Evolutionary conservation across 2,888 invertebrate species (phyloP).

Genomic region (Neoascia interrupta): DNA sequence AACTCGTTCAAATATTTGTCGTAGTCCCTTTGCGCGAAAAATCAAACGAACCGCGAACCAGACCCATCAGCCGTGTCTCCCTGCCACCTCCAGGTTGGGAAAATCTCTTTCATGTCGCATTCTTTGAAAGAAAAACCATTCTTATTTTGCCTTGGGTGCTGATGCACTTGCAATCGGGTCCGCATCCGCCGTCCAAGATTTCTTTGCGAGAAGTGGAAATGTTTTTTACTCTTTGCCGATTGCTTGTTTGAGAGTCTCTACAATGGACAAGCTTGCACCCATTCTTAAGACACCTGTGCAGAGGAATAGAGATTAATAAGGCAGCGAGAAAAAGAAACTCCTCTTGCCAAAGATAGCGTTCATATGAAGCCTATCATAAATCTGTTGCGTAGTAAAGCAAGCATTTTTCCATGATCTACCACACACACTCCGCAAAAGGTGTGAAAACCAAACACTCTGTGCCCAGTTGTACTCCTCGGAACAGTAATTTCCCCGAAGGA

Average conservation of each 20-base stretch:
- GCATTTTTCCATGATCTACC: conserved; percentile 36
- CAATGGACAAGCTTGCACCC: conserved; percentile 33
- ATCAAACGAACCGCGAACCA: conserved; percentile 67
- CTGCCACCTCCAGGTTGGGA: conserved; percentile 2
- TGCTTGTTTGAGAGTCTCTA: conserved; percentile 16
- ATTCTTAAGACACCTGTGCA: conserved; percentile 28
- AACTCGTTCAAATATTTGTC: conserved; percentile 69
- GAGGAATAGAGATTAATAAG: conserved; percentile 57
- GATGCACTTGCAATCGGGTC: conserved; percentile 46
- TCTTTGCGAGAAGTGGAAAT: not conserved
- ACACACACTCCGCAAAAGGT: conserved; percentile 42
- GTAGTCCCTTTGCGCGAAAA: conserved; percentile 61
- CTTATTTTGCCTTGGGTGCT: conserved; percentile 35
- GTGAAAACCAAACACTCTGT: conserved; percentile 59
- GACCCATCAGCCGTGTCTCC: conserved; percentile 32
- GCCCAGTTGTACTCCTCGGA: conserved; percentile 6
- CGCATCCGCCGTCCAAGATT: conserved; percentile 1
- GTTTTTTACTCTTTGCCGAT: not conserved
- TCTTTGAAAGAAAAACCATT: conserved; percentile 45
- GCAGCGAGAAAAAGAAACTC: conserved; percentile 18
- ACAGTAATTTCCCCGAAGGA: conserved; percentile 52
- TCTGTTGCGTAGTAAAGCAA: conserved; percentile 39
- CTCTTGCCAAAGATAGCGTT: not conserved
- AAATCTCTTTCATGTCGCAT: conserved; percentile 51
- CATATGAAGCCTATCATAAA: conserved; percentile 47